These are phyloP conservation scores for Tubulanus polymorphus DNA, from an alignment of 2,888 invertebrate genomes.

Conservation along the genomic window DNA sequence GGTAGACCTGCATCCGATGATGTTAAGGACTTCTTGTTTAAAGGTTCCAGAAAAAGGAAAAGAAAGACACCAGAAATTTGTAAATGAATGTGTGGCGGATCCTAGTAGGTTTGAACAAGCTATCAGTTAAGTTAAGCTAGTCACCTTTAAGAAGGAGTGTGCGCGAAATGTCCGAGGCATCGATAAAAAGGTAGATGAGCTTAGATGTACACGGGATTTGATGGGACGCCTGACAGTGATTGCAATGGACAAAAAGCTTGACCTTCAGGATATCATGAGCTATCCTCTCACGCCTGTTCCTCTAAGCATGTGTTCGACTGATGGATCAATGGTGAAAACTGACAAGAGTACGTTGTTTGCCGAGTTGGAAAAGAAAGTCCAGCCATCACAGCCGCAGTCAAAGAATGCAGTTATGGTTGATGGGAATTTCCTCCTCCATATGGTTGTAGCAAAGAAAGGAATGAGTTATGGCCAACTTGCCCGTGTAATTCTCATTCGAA, in stretches of 20 bases:
- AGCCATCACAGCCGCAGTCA: not conserved
- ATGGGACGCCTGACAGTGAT: constrained; percentile 16
- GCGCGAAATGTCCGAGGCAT: not conserved
- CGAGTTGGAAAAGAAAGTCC: constrained; percentile 4
- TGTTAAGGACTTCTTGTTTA: too few relatives aligned
- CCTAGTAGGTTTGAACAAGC: constrained; percentile 7
- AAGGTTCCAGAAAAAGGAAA: constrained; percentile 8
- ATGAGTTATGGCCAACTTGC: constrained; percentile 10
- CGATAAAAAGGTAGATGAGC: constrained; percentile 1
- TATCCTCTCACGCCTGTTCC: constrained; percentile 17
- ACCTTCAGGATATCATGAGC: constrained; percentile 9
- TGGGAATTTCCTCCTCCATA: constrained; percentile 12
- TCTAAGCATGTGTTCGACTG: constrained; percentile 7
- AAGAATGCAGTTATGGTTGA: constrained; percentile 10
- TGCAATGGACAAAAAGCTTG: constrained; percentile 7
- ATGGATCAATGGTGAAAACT: constrained; percentile 13
- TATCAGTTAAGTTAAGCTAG: constrained; percentile 3
- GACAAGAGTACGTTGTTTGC: constrained; percentile 14
- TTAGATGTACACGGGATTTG: constrained; percentile 11
- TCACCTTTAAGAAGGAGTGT: constrained; percentile 12
- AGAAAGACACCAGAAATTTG: constrained; percentile 6
- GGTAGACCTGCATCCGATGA: too few relatives aligned
- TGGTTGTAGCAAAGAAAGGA: not conserved
- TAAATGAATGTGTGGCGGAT: constrained; percentile 7
- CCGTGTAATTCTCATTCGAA: not conserved